A percentile compares a stretch with the other conserved stretches of the same genome.
These are phyloP conservation scores for Cydia amplana DNA, from an alignment of 1,140 invertebrate genomes.

Conservation along the genomic window DNA sequence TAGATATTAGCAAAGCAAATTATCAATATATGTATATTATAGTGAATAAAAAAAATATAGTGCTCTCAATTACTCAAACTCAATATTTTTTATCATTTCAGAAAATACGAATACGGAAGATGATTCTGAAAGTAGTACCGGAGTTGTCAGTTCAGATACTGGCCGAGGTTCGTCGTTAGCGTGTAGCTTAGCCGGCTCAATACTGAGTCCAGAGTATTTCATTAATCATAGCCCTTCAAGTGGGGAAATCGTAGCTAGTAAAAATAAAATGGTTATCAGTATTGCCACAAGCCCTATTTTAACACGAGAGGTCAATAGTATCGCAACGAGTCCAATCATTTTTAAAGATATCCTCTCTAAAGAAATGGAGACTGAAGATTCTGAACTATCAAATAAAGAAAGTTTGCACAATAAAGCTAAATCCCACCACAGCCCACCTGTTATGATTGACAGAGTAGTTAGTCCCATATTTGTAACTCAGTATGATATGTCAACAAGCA, in stretches of 20 bases:
- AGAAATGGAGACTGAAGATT: background rate
- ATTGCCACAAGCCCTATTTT: slow-evolving; percentile 50
- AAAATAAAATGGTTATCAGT: slow-evolving; percentile 42
- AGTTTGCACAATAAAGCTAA: background rate
- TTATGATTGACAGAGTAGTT: slow-evolving; percentile 34
- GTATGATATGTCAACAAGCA: slow-evolving; percentile 40
- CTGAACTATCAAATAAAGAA: background rate
- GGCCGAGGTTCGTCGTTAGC: slow-evolving; percentile 64
- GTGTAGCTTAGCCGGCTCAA: slow-evolving; percentile 58
- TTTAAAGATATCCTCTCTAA: slow-evolving; percentile 6
- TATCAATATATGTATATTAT: too few relatives aligned
- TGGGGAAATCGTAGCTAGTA: slow-evolving; percentile 35
- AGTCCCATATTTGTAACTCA: slow-evolving; percentile 36
- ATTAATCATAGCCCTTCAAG: slow-evolving; percentile 42
- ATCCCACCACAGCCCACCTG: background rate
- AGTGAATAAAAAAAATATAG: too few relatives aligned
- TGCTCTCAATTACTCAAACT: too few relatives aligned
- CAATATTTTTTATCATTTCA: background rate
- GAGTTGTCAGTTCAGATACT: slow-evolving; percentile 62
- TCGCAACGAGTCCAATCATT: slow-evolving; percentile 45
- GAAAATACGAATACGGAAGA: slow-evolving; percentile 42
- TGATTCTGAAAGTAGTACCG: slow-evolving; percentile 51
- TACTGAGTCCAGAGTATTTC: slow-evolving; percentile 56
- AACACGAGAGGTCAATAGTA: slow-evolving; percentile 9
- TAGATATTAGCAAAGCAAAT: too few relatives aligned